A percentile compares a stretch with the other conserved stretches of the same genome.
phyloP scores from a whole-genome alignment of 2,888 invertebrate species.

The Ischnura elegans region DNA sequence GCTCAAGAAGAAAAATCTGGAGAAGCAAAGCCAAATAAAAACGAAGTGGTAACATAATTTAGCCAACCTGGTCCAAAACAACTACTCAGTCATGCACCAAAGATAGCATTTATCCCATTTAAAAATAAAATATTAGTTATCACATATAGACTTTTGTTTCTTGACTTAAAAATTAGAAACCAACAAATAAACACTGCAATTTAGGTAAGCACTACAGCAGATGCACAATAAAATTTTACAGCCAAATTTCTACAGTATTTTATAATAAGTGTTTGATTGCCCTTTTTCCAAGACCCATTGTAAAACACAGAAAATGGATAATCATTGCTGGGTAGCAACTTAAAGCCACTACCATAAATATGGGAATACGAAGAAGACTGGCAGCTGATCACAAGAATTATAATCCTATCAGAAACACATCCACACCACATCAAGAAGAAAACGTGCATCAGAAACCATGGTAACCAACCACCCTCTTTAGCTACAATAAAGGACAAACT shows the following conservation, averaged over 20 bases:
- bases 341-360: slow-evolving; percentile 25
- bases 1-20: neutral
- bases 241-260: slow-evolving; percentile 2
- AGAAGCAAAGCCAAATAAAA: neutral
- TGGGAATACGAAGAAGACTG: slow-evolving; percentile 40
- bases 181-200: slow-evolving; percentile 49
- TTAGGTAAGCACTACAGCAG: neutral
- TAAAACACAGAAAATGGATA: neutral
- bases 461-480: slow-evolving; percentile 46
- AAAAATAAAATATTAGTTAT: slow-evolving; percentile 7
- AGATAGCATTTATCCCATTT: neutral
- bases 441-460: slow-evolving; percentile 47
- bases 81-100: slow-evolving; percentile 17
- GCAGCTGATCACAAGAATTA: slow-evolving; percentile 45
- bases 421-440: slow-evolving; percentile 42
- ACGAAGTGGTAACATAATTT: neutral
- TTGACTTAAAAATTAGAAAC: slow-evolving; percentile 34
- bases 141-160: neutral
- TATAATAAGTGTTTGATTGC: neutral
- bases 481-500: slow-evolving; percentile 18
- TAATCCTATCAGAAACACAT: neutral
- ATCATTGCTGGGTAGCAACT: neutral
- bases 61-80: neutral
- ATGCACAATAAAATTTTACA: neutral
- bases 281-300: slow-evolving; percentile 2